Percentiles rank a stretch among this genome's conserved stretches.
phyloP scores from a whole-genome alignment of 2,797 vertebrate species.

The Pseudochromis fuscus region DNA sequence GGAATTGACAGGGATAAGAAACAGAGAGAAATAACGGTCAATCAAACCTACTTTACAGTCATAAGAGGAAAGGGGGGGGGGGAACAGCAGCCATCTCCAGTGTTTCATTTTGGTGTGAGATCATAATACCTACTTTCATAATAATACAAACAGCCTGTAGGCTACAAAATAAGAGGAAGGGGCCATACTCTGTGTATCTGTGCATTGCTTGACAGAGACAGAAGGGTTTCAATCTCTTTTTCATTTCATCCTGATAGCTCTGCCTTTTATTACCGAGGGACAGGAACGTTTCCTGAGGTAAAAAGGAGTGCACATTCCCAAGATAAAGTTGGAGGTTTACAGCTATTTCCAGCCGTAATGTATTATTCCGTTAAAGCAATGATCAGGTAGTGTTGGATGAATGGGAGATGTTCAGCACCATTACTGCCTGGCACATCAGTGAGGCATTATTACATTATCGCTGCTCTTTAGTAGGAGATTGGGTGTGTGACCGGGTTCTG shows the following conservation, averaged over 20 bases:
- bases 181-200: constrained; percentile 64
- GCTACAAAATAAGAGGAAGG: constrained; percentile 72
- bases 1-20: constrained; percentile 76
- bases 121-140: constrained; percentile 82
- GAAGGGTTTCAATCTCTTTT: constrained; percentile 86
- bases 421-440: constrained; percentile 94
- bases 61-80: constrained; percentile 25
- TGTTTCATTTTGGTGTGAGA: constrained; percentile 68
- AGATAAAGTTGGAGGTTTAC: constrained; percentile 88
- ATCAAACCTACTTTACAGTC: constrained; percentile 77
- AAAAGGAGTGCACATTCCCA: constrained; percentile 83
- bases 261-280: constrained; percentile 82
- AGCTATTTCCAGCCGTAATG: constrained; percentile 90
- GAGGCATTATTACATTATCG: constrained; percentile 96
- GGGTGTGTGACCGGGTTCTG: constrained; percentile 95
- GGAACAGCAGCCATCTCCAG: constrained; percentile 30
- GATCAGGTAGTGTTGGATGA: constrained; percentile 96
- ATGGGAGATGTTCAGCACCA: constrained; percentile 96
- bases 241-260: constrained; percentile 84
- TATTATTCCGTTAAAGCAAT: constrained; percentile 92
- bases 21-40: constrained; percentile 74
- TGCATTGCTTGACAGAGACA: constrained; percentile 76
- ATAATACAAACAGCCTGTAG: constrained; percentile 78
- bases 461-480: constrained; percentile 97
- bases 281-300: constrained; percentile 82